Conservation (phyloP, 2,797 vertebrate species). For the Rhynchonycteris naso region DNA sequence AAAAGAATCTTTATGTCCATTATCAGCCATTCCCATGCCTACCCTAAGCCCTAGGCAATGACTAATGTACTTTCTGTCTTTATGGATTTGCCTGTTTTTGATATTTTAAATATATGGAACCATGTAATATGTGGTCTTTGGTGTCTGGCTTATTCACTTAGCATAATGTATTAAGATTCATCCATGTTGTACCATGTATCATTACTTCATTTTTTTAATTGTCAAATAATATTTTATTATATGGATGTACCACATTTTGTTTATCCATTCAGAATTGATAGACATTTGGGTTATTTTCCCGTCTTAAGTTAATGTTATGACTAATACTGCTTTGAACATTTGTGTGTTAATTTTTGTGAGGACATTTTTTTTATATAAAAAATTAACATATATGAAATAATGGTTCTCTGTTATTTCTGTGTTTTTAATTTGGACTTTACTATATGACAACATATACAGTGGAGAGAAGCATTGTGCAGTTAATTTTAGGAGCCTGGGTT, state of each 20-base stretch:
- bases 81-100: not conserved
- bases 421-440: slow-evolving; percentile 10
- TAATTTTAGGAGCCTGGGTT: not conserved
- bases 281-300: not conserved
- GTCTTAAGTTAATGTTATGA: not conserved
- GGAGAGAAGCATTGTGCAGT: not conserved
- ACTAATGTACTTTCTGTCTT: not conserved
- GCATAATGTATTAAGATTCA: not conserved
- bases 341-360: not conserved
- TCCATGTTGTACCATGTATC: not conserved
- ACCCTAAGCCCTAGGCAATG: not conserved
- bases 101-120: not conserved
- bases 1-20: not conserved
- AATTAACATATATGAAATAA: not conserved
- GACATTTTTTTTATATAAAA: not conserved
- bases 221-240: not conserved
- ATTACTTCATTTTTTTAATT: not conserved
- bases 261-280: not conserved
- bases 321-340: not conserved
- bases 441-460: not conserved
- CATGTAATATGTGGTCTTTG: not conserved
- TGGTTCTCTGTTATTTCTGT: not conserved
- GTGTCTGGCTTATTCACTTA: not conserved
- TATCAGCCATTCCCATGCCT: not conserved
- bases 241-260: not conserved